These are phyloP conservation scores for Perognathus longimembris DNA, from an alignment of 2,113 vertebrate genomes.

Conservation along the genomic window DNA sequence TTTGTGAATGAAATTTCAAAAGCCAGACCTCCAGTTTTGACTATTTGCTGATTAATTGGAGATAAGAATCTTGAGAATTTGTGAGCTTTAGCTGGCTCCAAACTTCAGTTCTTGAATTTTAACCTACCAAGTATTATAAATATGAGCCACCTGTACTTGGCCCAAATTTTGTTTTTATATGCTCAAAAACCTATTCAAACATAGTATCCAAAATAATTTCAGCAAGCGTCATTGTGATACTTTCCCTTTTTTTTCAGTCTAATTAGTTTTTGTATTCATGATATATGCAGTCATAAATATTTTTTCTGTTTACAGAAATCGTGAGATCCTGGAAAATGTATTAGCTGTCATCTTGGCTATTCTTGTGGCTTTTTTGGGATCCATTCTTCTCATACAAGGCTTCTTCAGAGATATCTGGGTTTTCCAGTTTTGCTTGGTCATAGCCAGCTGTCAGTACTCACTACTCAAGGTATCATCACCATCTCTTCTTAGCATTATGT, in stretches of 20 bases:
- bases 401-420: conserved; percentile 99
- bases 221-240: not conserved
- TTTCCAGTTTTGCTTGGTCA: conserved; percentile 99
- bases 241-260: not conserved
- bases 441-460: conserved; percentile 99
- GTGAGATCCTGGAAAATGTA: conserved; percentile 96
- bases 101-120: too few species aligned
- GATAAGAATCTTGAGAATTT: too few species aligned
- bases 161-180: not conserved
- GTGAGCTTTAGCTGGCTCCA: too few species aligned
- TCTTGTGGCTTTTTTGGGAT: conserved; percentile 98
- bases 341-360: conserved; percentile 95
- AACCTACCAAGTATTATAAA: too few species aligned
- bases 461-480: conserved; percentile 93
- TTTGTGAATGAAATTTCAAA: conserved; percentile 23
- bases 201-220: not conserved
- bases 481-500: conserved; percentile 20
- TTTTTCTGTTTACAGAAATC: conserved; percentile 89
- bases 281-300: not conserved
- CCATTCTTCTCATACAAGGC: conserved; percentile 95
- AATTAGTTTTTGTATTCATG: conserved; percentile 39
- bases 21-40: too few species aligned
- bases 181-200: conserved; percentile 24
- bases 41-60: too few species aligned
- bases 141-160: too few species aligned